Evolutionary conservation across 2,113 vertebrate genomes (phyloP).

Genomic region (Ginglymostoma cirratum): DNA sequence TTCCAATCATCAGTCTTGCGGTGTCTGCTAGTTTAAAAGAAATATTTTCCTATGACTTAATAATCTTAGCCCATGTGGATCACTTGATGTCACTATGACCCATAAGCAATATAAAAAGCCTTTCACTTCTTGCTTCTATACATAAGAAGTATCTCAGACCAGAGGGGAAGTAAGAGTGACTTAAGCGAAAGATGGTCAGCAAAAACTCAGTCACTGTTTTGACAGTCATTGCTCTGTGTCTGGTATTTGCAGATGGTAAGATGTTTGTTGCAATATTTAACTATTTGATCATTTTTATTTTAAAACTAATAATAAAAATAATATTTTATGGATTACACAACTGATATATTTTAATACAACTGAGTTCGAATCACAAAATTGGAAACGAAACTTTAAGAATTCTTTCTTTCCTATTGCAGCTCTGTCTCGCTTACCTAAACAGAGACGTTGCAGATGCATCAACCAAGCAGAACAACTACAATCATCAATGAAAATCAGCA

Average conservation of each 20-base stretch:
- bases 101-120: not conserved
- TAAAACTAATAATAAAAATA: not conserved
- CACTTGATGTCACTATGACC: not conserved
- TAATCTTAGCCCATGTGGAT: not conserved
- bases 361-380: not conserved
- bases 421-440: not conserved
- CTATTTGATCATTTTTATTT: no score
- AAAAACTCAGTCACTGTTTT: not conserved
- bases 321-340: not conserved
- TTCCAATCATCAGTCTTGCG: not conserved
- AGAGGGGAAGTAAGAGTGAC: not conserved
- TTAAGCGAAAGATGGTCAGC: not conserved
- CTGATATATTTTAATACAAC: not conserved
- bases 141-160: not conserved
- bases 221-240: not conserved
- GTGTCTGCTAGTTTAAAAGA: not conserved
- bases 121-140: not conserved
- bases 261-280: not conserved
- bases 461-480: not conserved
- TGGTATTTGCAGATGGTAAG: constrained; percentile 16
- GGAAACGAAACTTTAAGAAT: not conserved
- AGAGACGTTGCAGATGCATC: constrained; percentile 7
- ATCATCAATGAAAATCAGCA: not conserved
- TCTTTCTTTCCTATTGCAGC: not conserved
- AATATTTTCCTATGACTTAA: not conserved